A percentile compares a stretch with the other conserved stretches of the same genome.
These are phyloP conservation scores for Himalopsyche tibetana DNA, from an alignment of 2,888 invertebrate genomes.

Conservation along the genomic window DNA sequence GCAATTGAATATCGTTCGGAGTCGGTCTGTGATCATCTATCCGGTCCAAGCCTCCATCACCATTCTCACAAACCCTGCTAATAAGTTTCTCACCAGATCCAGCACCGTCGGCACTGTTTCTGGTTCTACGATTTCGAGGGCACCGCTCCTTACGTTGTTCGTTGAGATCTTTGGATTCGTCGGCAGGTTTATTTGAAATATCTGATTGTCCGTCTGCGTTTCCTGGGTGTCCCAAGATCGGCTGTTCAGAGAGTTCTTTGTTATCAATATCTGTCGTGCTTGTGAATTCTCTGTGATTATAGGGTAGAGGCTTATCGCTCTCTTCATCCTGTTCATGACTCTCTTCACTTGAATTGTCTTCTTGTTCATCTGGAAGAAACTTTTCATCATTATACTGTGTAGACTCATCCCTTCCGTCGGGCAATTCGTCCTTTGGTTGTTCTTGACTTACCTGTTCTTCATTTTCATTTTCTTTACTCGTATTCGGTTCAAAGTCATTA, in stretches of 20 bases:
- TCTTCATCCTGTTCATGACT: constrained; percentile 52
- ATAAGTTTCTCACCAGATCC: constrained; percentile 56
- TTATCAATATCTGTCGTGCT: constrained; percentile 58
- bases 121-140: constrained; percentile 51
- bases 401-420: constrained; percentile 51
- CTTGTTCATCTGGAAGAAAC: constrained; percentile 64
- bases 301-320: constrained; percentile 43
- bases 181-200: constrained; percentile 49
- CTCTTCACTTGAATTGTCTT: constrained; percentile 52
- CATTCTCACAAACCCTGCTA: constrained; percentile 61
- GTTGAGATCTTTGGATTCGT: constrained; percentile 58
- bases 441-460: constrained; percentile 58
- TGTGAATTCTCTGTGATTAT: constrained; percentile 51
- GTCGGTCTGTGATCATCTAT: constrained; percentile 67
- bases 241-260: constrained; percentile 59
- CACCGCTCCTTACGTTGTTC: constrained; percentile 46
- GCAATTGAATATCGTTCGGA: constrained; percentile 70
- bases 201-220: constrained; percentile 49
- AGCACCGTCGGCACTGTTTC: constrained; percentile 48
- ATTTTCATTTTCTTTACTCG: constrained; percentile 46
- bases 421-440: constrained; percentile 50
- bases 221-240: constrained; percentile 55
- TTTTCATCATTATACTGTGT: constrained; percentile 59
- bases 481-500: constrained; percentile 2
- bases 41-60: constrained; percentile 61